Conservation (phyloP, 2,888 invertebrate species). For the Cataglyphis cursor region DNA sequence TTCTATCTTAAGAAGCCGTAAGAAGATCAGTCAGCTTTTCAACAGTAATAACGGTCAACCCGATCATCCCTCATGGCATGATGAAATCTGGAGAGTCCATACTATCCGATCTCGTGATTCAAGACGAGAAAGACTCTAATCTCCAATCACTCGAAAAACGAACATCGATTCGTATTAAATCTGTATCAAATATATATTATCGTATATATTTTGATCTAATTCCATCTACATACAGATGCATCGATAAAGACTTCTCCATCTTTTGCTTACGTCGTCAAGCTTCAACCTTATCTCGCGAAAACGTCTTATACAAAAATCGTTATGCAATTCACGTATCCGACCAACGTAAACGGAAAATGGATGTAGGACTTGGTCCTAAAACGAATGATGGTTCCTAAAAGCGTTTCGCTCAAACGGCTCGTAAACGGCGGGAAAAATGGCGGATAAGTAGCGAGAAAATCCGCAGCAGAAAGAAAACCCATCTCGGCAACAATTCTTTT, state of each 20-base stretch:
- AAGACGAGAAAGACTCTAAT: neutral
- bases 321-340: constrained; percentile 17
- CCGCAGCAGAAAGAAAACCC: neutral
- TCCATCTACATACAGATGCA: neutral
- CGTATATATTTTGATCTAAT: constrained; percentile 1
- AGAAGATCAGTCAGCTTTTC: constrained; percentile 51
- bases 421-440: constrained; percentile 58
- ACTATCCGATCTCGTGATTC: constrained; percentile 41
- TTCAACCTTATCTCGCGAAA: neutral
- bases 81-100: constrained; percentile 10
- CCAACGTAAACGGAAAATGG: constrained; percentile 23
- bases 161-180: neutral
- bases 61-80: constrained; percentile 43
- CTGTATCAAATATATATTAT: neutral
- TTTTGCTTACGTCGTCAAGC: neutral
- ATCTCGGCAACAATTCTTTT: constrained; percentile 11
- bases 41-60: constrained; percentile 61
- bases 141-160: neutral
- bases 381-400: constrained; percentile 54
- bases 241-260: neutral
- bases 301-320: constrained; percentile 14
- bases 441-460: constrained; percentile 3
- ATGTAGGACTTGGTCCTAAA: constrained; percentile 24
- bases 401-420: constrained; percentile 63
- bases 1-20: constrained; percentile 44